Conservation (phyloP, 2,888 invertebrate species). For the Cantharis flavilabris region DNA sequence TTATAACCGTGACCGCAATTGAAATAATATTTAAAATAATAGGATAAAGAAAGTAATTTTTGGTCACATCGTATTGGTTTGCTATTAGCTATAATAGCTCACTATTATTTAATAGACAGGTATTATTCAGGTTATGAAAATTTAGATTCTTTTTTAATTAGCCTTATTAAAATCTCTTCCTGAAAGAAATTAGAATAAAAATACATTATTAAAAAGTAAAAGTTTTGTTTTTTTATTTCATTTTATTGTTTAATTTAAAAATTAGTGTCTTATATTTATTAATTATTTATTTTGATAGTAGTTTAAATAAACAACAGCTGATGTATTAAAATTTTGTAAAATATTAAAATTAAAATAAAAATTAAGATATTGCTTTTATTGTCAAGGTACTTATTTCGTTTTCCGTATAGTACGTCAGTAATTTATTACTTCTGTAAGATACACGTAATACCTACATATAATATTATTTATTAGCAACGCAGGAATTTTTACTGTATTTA, state of each 20-base stretch:
- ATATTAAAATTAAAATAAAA: not conserved
- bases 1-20: not conserved
- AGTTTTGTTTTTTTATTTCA: not conserved
- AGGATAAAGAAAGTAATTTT: not conserved
- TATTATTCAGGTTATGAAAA: not conserved
- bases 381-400: not conserved
- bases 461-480: not conserved
- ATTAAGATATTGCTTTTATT: too few species aligned
- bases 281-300: not conserved
- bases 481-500: not conserved
- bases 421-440: not conserved
- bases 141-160: not conserved
- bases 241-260: not conserved
- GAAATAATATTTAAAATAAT: not conserved
- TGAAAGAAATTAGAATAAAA: not conserved
- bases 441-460: not conserved
- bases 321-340: not conserved
- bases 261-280: not conserved
- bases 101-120: not conserved
- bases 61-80: not conserved
- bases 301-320: not conserved
- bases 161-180: not conserved
- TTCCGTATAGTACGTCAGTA: not conserved
- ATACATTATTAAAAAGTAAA: not conserved
- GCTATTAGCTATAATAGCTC: not conserved